Conservation (phyloP, 2,888 invertebrate species). For the Scotopteryx bipunctaria region DNA sequence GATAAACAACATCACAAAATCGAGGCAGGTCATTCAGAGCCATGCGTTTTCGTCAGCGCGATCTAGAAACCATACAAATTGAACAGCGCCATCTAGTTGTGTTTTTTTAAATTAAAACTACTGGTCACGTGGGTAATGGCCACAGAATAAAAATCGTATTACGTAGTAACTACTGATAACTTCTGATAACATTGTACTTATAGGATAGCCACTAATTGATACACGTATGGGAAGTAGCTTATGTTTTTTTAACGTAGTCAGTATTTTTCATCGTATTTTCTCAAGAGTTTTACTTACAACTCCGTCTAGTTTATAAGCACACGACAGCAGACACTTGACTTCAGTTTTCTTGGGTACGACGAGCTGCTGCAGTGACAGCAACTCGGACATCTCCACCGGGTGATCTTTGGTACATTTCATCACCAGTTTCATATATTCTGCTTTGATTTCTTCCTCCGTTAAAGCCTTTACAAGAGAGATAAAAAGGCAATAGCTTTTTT, state of each 20-base stretch:
- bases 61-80: background rate
- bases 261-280: no score
- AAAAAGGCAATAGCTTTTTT: no score
- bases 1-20: background rate
- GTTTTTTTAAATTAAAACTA: background rate
- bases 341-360: conserved; percentile 65
- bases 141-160: conserved; percentile 10
- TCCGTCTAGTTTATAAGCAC: conserved; percentile 66
- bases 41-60: conserved; percentile 13
- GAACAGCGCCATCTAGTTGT: conserved; percentile 7
- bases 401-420: conserved; percentile 61
- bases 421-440: conserved; percentile 52
- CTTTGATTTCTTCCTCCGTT: conserved; percentile 64
- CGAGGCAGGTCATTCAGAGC: background rate
- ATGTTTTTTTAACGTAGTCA: no score
- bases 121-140: conserved; percentile 5
- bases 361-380: conserved; percentile 53
- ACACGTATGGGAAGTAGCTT: background rate
- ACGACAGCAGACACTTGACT: conserved; percentile 74
- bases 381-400: conserved; percentile 58
- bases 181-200: no score
- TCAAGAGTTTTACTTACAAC: conserved; percentile 55
- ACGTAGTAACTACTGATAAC: background rate
- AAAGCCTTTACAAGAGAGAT: no score
- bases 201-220: no score